Evolutionary conservation across 1,140 invertebrate species (phyloP).

Genomic region (Globodera rostochiensis): DNA sequence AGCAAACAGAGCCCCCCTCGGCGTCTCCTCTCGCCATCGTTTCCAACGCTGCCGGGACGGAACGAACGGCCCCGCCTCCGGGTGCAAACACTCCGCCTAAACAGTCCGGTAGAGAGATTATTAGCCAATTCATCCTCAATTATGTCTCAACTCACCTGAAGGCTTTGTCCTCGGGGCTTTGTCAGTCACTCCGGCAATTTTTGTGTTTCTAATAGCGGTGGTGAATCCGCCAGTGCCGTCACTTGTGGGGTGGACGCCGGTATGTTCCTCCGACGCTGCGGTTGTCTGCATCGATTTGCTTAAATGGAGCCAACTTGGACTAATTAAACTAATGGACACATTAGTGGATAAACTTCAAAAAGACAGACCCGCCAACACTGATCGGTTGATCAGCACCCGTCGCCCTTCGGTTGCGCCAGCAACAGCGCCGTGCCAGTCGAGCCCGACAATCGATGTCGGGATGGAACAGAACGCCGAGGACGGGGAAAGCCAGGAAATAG

Average conservation of each 20-base stretch:
- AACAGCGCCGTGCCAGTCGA: constrained; percentile 1
- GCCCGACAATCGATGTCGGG: constrained; percentile 45
- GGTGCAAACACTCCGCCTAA: background rate
- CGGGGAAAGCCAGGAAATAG: constrained; percentile 47
- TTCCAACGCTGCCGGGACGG: background rate
- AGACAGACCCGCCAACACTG: background rate
- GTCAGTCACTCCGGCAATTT: background rate
- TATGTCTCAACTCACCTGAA: background rate
- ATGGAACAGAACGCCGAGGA: constrained; percentile 47
- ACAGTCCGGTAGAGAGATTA: too few relatives aligned
- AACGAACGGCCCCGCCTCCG: background rate
- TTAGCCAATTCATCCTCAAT: too few relatives aligned
- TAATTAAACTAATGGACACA: background rate
- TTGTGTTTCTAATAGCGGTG: background rate
- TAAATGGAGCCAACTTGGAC: background rate
- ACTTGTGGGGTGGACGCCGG: background rate
- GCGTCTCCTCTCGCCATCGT: background rate
- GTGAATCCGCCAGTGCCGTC: background rate
- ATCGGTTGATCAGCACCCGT: background rate
- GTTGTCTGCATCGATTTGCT: constrained; percentile 25
- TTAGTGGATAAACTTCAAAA: too few relatives aligned
- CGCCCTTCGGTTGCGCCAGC: constrained; percentile 23
- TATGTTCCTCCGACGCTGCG: background rate
- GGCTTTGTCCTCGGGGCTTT: constrained; percentile 9
- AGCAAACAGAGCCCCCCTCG: background rate